phyloP scores from a whole-genome alignment of 2,113 vertebrate species.

The Patagioenas fasciata region DNA sequence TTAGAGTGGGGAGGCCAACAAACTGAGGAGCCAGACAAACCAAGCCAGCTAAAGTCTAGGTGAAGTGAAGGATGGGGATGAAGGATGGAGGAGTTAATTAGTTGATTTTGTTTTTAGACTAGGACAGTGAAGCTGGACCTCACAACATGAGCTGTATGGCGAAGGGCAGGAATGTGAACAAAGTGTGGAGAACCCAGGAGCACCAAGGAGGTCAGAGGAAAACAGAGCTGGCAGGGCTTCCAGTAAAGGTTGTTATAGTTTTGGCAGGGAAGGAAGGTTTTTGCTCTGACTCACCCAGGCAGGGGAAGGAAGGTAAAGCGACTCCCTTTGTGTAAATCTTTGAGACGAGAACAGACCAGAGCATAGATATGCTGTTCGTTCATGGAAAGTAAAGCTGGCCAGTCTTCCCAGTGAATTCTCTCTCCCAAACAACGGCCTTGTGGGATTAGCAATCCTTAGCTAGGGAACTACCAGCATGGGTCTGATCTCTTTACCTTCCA shows the following conservation, averaged over 20 bases:
- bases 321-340: background rate
- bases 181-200: background rate
- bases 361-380: background rate
- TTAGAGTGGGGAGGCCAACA: too few relatives aligned
- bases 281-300: background rate
- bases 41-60: background rate
- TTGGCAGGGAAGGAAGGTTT: background rate
- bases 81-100: background rate
- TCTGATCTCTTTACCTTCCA: conserved; percentile 41
- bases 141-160: background rate
- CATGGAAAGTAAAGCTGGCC: background rate
- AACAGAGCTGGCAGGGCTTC: background rate
- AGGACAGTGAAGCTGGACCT: background rate
- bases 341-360: background rate
- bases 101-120: background rate
- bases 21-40: background rate
- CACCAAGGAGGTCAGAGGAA: background rate
- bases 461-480: conserved; percentile 20
- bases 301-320: background rate
- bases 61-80: background rate
- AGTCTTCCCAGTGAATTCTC: background rate
- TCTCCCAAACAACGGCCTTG: conserved; percentile 19
- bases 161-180: background rate
- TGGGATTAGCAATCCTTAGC: conserved; percentile 15
- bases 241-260: background rate